Evolutionary conservation across 2,888 invertebrate genomes (phyloP), one percentile per base, ranked within the genome.

Genomic region (Octodonta nipae): DNA sequence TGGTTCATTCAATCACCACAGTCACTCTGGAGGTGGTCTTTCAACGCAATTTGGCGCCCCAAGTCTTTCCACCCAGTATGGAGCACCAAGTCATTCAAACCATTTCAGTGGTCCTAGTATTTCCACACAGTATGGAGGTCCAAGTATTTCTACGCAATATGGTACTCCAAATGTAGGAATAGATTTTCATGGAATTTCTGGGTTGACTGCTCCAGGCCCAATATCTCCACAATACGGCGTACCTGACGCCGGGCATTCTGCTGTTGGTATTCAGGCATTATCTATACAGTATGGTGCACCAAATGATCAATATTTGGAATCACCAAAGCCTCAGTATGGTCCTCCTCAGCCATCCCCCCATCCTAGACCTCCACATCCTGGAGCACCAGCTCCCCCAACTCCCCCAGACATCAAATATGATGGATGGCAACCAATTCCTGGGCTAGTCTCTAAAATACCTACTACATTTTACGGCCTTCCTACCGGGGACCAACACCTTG

Each of bases 401-500:
- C 79, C 78, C 4, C 74, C 81, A 4, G 71, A 76, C 52, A 73
- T 83, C 16, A 66, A 79, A 31, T 85, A 85, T 50, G 86, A 86
- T 45, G 86, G 86, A 14, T 86, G 86, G 86, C 81, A 78, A 52
- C 86, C 86, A 12, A 85, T 86, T 37, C 76, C 83, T 5, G 82
- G 83, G 1, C 71, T 78, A 1, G 55, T 61, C 45, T 54, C 62
- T 8, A 52, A 36, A 38, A 56, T 54, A 29, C 58, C 56, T 28
- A 42, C 53, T 7, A 43, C 51, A 30, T 38, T 43, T 24, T 56
- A 61, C 32, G 58, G 52, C 13, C 51, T 46, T 11, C 60, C 61
- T 10, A 35, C 40, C 13, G 41, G 36, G 31, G 45, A 51, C 43
- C 37, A 46, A 32, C 45, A 30, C 13, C 31, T 5, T 6, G 13